Evolutionary conservation across 2,888 invertebrate genomes (phyloP), one percentile per base, ranked within the genome.

Genomic region (Tupiocoris notatus): DNA sequence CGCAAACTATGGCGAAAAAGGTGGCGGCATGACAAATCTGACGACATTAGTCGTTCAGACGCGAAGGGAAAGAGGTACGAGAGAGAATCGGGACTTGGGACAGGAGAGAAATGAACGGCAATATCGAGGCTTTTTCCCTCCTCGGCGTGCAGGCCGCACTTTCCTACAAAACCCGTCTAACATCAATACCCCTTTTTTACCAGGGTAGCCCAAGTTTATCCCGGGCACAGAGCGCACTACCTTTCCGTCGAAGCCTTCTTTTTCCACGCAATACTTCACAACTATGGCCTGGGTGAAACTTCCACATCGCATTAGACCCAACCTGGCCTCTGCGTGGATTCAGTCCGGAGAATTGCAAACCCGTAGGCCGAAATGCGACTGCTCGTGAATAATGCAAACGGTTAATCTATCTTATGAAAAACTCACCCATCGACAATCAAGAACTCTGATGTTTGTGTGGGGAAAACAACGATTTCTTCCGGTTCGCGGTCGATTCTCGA

Each of bases 11-110:
- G 71, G 71, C 39, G 61, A 68, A 71, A 39, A 71, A 12, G 71
- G 71, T 71, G 71, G 71, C 22, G 54, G 73, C 21, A 57, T 62
- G 73, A 73, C 73, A 73, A 73, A 73, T 73, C 54, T 73, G 39
- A n/a, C 24, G 21, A 73, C 73, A 73, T 73, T 73, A 73, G 73
- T 62, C 62, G 39, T 12, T 7, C 39, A 7, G 39, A 12, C 12
- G 6, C 12, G 39, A 12, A 3, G 39, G 39, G n/a, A 12, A 39
- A 39, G 12, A 12, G 12, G 39, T 3, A 12, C 3, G 39, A 39
- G 39, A 12, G 6, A 3, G 39, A 39, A 39, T 39, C 39, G 39
- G 39, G 39, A 7, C 39, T 39, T 39, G 21, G 21, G 73, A 73
- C 73, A 18, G 39, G 62, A 73, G 73, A 73, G 63, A 73, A 73